Evolutionary conservation across 1,140 invertebrate species (phyloP), one percentile per base, ranked within the genome.

Genomic region (Ceratina calcarata): DNA sequence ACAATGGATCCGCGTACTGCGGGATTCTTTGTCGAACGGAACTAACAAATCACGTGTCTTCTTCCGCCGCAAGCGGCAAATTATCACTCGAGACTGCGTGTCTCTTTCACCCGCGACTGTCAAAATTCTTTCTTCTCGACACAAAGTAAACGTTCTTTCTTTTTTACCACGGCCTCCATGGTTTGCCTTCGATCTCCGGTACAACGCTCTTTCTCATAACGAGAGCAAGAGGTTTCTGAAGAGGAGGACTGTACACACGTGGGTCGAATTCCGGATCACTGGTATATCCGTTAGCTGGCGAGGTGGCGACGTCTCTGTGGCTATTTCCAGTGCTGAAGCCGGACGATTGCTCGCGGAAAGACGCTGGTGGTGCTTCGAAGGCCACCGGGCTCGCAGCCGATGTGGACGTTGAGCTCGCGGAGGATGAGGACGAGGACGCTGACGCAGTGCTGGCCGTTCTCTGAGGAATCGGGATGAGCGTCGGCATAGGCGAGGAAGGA

Each of bases 91-190:
- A 64, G 66, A 57, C 37, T 53, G 3, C 3, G 3, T 0, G 12
- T 74, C 22, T 32, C 8, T 51, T 16, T 62, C 81, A 68, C 70
- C 49, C 83, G 66, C 78, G 68, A 57, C 49, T 18, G 27, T 22
- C 22, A 4, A 3, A 1, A 13, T 22, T 16, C 7, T 0, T 15
- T 13, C 55, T 55, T 22, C n/a, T 37, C 58, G 6, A 12, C 49
- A 61, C 12, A 24, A 69, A 16, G 27, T 0, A 32, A 55, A 13
- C 13, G 12, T 16, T 1, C 3, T 10, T 18, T 45, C 32, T 10
- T 65, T n/a, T 90, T 95, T 95, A 96, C 96, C 96, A 97, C 1
- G 96, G 96, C 85, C 96, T 94, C 95, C 93, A 94, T 12, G 93
- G 92, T 77, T 93, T 93, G 10, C 92, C 92, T 73, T 93, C 93